phyloP scores from a whole-genome alignment of 30 jellyfish, hydroid and myxozoan species.

The Aurelia sp. region DNA sequence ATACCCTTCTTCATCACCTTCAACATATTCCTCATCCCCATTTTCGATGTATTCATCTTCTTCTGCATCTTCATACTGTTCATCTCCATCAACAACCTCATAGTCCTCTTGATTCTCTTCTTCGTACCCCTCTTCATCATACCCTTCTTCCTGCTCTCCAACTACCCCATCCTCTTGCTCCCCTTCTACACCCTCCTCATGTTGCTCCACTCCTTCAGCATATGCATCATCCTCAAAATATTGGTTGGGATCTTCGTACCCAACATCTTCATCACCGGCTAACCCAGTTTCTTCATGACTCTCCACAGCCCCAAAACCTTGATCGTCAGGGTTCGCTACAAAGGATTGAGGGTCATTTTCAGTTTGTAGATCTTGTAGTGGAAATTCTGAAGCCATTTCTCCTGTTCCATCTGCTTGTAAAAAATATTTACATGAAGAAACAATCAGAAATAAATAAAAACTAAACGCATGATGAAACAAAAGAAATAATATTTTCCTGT shows the following conservation, averaged over 20 bases:
- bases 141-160: slow-evolving; percentile 1
- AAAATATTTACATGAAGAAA: slow-evolving; percentile 47
- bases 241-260: neutral
- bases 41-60: slow-evolving; percentile 11
- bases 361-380: neutral
- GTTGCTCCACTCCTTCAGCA: neutral
- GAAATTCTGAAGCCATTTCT: slow-evolving; percentile 12
- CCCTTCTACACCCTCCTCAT: neutral
- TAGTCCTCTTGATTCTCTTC: slow-evolving; percentile 25
- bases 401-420: slow-evolving; percentile 75
- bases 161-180: neutral
- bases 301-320: slow-evolving; percentile 13
- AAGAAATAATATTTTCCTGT: no score
- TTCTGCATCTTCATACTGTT: slow-evolving; percentile 33
- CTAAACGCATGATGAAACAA: no score
- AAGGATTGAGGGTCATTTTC: no score
- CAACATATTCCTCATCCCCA: slow-evolving; percentile 25
- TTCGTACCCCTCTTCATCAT: slow-evolving; percentile 11
- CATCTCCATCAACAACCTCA: slow-evolving; percentile 33
- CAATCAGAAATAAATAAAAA: neutral
- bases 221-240: neutral
- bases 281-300: no score
- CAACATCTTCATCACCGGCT: neutral
- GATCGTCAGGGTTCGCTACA: no score
- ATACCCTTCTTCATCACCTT: slow-evolving; percentile 1